Evolutionary conservation across 2,797 vertebrate genomes (phyloP).

Genomic region (Fundulus diaphanus): DNA sequence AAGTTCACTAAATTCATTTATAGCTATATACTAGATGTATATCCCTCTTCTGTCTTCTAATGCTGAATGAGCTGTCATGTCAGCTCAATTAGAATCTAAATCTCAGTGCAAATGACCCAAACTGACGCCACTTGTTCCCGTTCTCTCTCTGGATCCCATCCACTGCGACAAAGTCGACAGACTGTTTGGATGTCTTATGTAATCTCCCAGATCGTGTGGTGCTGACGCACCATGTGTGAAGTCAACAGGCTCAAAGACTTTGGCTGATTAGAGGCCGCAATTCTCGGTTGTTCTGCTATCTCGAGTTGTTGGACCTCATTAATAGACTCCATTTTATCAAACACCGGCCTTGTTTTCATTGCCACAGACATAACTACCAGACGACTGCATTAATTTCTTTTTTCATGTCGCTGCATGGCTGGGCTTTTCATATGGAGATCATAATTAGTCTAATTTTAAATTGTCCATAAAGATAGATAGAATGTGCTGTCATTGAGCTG

Average conservation of each 20-base stretch:
- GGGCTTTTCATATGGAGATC: background rate
- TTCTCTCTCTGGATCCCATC: constrained; percentile 41
- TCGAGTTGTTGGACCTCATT: constrained; percentile 52
- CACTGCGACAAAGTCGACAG: constrained; percentile 32
- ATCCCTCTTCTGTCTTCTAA: background rate
- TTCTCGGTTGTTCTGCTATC: constrained; percentile 52
- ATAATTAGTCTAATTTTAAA: constrained; percentile 35
- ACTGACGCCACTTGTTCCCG: constrained; percentile 17
- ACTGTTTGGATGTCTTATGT: constrained; percentile 56
- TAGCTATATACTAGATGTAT: background rate
- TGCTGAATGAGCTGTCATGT: constrained; percentile 52
- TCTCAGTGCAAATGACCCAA: constrained; percentile 3
- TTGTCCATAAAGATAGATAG: background rate
- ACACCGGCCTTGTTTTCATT: constrained; percentile 36
- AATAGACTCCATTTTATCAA: constrained; percentile 55
- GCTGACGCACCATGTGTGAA: constrained; percentile 46
- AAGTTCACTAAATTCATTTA: background rate
- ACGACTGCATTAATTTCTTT: constrained; percentile 34
- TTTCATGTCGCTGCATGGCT: constrained; percentile 30
- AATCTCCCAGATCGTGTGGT: constrained; percentile 40
- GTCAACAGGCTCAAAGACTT: constrained; percentile 61
- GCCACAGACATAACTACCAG: constrained; percentile 42
- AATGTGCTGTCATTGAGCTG: background rate
- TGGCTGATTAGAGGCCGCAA: constrained; percentile 43
- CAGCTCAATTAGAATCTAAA: constrained; percentile 19